A percentile compares a stretch with the other conserved stretches of the same genome.
Conservation (phyloP, 92 coral and sea anemone genomes). For the Paragorgia papillata region DNA sequence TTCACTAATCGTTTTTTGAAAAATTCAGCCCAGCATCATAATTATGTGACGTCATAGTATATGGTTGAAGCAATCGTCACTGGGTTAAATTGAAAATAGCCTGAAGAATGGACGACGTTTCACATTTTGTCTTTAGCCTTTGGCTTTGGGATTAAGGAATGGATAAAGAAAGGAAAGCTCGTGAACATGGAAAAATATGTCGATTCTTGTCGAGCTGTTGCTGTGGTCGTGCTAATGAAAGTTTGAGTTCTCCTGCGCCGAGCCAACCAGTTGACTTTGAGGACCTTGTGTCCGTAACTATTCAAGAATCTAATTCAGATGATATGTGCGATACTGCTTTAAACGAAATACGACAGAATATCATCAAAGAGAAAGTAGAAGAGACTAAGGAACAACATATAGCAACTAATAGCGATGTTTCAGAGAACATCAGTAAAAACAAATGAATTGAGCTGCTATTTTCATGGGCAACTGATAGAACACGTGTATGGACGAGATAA, state of each 20-base stretch:
- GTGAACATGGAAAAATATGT: not conserved
- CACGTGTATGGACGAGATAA: no score
- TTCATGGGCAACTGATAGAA: no score
- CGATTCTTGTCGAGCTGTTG: not conserved
- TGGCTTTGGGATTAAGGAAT: constrained; percentile 1
- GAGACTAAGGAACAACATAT: not conserved
- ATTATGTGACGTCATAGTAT: no score
- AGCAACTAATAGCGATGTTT: not conserved
- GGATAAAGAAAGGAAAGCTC: not conserved
- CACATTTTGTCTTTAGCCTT: no score
- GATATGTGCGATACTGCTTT: not conserved
- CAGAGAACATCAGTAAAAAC: no score
- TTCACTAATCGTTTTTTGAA: no score
- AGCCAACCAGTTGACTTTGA: not conserved
- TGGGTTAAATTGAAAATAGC: no score
- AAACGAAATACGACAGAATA: not conserved
- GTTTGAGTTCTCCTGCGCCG: not conserved
- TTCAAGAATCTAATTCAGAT: not conserved
- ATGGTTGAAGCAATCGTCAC: no score
- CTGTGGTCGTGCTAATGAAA: not conserved
- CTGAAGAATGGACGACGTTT: no score
- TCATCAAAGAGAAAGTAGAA: not conserved
- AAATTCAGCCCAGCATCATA: no score
- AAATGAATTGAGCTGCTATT: no score
- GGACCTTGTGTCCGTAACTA: not conserved